These are phyloP conservation scores for Ormyrus labotus DNA, from an alignment of 2,888 invertebrate species.

Conservation along the genomic window DNA sequence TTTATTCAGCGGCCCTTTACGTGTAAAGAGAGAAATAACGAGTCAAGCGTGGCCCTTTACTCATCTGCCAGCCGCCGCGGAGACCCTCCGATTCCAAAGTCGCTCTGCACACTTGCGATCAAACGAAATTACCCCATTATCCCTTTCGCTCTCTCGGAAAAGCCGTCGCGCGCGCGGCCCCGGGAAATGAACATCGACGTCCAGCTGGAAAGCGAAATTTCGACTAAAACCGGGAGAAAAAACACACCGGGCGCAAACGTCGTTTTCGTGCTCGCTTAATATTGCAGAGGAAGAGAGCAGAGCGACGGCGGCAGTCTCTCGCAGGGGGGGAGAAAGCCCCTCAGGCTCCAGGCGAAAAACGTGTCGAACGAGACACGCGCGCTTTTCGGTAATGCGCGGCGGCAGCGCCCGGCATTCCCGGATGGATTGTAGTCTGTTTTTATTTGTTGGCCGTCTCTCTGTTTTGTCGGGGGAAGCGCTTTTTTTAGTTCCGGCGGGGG, in stretches of 20 bases:
- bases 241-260: slow-evolving; percentile 14
- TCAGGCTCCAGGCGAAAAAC: background rate
- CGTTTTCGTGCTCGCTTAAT: slow-evolving; percentile 50
- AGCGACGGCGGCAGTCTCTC: background rate
- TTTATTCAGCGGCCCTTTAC: no score
- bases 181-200: background rate
- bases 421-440: slow-evolving; percentile 4
- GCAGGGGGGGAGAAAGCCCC: no score
- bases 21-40: no score
- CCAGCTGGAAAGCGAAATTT: no score
- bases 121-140: slow-evolving; percentile 10
- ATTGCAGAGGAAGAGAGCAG: slow-evolving; percentile 35
- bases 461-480: background rate
- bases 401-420: background rate
- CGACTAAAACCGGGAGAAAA: background rate
- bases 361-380: slow-evolving; percentile 10
- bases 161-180: background rate
- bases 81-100: no score
- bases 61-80: background rate
- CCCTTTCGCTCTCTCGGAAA: background rate
- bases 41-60: no score
- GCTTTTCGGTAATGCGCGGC: slow-evolving; percentile 1
- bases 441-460: background rate
- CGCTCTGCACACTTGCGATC: background rate
- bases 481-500: background rate